phyloP scores from a whole-genome alignment of 2,797 vertebrate genomes.

The Arrhamphus sclerolepis region DNA sequence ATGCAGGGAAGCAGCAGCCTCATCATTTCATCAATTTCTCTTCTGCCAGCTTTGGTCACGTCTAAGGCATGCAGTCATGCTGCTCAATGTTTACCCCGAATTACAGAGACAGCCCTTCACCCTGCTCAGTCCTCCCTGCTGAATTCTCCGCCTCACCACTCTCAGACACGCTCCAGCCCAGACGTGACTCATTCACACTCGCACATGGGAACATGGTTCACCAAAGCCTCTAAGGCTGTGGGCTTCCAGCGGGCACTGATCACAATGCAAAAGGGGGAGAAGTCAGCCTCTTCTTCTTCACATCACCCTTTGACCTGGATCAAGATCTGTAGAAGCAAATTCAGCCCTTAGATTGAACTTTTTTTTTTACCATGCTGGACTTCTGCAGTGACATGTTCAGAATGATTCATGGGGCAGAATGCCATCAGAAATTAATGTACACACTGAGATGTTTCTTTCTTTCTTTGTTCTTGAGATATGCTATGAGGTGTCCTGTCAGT shows the following conservation, averaged over 20 bases:
- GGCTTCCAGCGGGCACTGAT: conserved; percentile 61
- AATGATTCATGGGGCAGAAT: conserved; percentile 32
- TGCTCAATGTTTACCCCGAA: conserved; percentile 80
- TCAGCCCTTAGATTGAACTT: conserved; percentile 38
- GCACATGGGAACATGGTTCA: conserved; percentile 54
- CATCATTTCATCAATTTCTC: conserved; percentile 70
- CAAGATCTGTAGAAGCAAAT: conserved; percentile 57
- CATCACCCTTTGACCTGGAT: conserved; percentile 68
- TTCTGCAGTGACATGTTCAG: conserved; percentile 34
- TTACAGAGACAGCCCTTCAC: conserved; percentile 75
- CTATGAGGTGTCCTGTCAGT: not conserved
- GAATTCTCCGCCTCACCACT: conserved; percentile 75
- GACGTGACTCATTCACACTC: conserved; percentile 77
- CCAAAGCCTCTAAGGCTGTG: conserved; percentile 51
- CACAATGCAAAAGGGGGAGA: conserved; percentile 32
- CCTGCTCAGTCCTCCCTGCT: conserved; percentile 66
- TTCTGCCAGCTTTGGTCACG: conserved; percentile 70
- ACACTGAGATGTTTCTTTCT: not conserved
- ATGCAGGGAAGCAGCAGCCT: conserved; percentile 56
- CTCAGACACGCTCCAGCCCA: conserved; percentile 76
- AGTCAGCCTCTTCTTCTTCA: conserved; percentile 44
- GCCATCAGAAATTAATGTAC: conserved; percentile 41
- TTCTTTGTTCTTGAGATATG: no score
- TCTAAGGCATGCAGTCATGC: conserved; percentile 78
- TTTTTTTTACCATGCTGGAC: no score